Base-by-base conservation (phyloP, 1,140 invertebrate genomes). In the Polypedilum vanderplanki region DNA sequence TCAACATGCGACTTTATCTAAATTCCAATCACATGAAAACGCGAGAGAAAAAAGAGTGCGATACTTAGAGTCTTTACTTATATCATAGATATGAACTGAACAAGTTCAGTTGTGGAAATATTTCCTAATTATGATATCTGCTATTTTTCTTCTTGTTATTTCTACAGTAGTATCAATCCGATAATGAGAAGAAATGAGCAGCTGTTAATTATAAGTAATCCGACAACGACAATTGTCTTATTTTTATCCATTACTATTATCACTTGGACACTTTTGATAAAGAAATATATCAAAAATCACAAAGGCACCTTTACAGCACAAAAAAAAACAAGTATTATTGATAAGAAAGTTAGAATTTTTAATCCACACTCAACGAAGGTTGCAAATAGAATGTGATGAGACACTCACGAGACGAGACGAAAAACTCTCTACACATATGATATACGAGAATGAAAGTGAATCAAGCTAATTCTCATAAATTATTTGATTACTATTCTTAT, bases 1-100 rank as follows among this genome's bases (percentile, higher is more conserved):
- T 70, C 65, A 70, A 70, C 17, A 70, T 20, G 65, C 65, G 65
- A 70, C 65, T 70, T 57, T 70, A 70, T 70, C 65, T 70, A 70
- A 70, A 70, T 70, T 70, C 65, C 65, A 70, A 70, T 70, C 65
- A 70, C 17, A 70, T 70, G 65, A 70, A 70, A 70, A 33, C 24
- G 24, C 24, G 24, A 1, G 24, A 33, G 24, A 33, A 33, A 33
- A 33, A 33, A 33, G 24, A 33, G 24, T 2, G 65, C 18, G 65
- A 70, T 18, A 70, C 65, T 70, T 70, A 20, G 1, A 57, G 46
- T 57, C 24, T 33, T 33, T 33, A n/a, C n/a, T n/a, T n/a, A 33
- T 33, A 33, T 33, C 24, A 33, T 33, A 33, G 24, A 33, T 33
- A 33, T 33, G 24, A 33, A 5, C 24, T 57, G 12, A 57, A 57